Conservation (phyloP, 2,113 vertebrate genomes). For the Pelecanus crispus region DNA sequence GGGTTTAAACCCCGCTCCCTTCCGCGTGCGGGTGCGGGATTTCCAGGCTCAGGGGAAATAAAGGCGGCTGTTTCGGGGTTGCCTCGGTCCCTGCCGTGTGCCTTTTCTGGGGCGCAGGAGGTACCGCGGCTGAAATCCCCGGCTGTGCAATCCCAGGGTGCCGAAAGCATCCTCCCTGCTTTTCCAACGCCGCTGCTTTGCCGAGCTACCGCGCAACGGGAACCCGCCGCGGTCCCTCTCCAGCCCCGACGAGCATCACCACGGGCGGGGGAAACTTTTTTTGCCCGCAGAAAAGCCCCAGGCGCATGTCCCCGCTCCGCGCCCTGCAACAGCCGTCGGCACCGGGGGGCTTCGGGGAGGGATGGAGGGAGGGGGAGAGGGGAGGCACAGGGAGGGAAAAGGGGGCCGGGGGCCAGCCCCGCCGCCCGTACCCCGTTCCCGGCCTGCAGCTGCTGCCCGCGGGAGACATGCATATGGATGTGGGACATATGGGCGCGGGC, state of each 20-base stretch:
- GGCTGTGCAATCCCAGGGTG: neutral
- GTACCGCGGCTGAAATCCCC: neutral
- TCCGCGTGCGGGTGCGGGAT: neutral
- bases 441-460: neutral
- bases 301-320: neutral
- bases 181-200: neutral
- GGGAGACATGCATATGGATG: neutral
- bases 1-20: neutral
- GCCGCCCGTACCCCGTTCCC: neutral
- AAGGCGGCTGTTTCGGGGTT: neutral
- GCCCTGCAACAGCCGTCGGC: neutral
- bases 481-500: neutral
- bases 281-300: neutral
- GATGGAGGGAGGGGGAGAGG: neutral
- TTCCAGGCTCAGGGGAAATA: neutral
- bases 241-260: neutral
- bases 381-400: neutral
- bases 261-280: neutral
- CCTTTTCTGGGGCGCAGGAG: neutral
- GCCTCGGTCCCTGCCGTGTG: neutral
- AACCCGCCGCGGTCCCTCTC: neutral
- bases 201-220: too few species aligned
- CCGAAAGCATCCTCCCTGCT: neutral
- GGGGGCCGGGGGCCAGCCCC: accelerated
- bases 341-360: neutral